These are phyloP conservation scores for Lepas anatifera DNA, from an alignment of 2,888 invertebrate species.

Conservation along the genomic window DNA sequence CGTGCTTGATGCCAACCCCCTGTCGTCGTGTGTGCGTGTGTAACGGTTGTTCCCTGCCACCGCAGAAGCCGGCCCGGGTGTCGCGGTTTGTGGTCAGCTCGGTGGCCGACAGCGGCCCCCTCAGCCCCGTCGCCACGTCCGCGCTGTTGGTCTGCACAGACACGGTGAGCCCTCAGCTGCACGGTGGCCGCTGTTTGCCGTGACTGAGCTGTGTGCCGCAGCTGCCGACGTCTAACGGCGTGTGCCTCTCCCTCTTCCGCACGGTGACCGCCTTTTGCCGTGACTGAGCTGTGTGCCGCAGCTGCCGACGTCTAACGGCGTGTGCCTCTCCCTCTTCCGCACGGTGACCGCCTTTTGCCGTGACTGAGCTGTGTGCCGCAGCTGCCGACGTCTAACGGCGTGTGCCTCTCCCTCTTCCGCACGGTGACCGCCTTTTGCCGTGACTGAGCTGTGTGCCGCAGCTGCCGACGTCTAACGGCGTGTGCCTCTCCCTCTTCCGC, in stretches of 20 bases:
- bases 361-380: background rate
- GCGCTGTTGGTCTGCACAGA: background rate
- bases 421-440: background rate
- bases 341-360: background rate
- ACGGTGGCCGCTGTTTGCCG: too few relatives aligned
- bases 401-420: background rate
- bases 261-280: background rate
- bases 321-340: background rate
- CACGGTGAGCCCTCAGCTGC: background rate
- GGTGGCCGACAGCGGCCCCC: background rate
- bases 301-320: background rate
- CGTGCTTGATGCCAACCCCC: background rate
- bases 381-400: background rate
- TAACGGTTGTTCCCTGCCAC: too few relatives aligned
- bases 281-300: background rate
- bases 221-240: background rate
- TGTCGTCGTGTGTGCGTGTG: background rate
- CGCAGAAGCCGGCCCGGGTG: background rate
- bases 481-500: too few relatives aligned
- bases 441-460: background rate
- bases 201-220: background rate
- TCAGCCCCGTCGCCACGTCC: background rate
- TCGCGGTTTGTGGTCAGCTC: conserved; percentile 17
- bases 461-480: background rate
- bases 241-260: background rate